A percentile compares a stretch with the other conserved stretches of the same genome.
Evolutionary conservation across 2,888 invertebrate species (phyloP).

Genomic region (Agrilus biguttatus): DNA sequence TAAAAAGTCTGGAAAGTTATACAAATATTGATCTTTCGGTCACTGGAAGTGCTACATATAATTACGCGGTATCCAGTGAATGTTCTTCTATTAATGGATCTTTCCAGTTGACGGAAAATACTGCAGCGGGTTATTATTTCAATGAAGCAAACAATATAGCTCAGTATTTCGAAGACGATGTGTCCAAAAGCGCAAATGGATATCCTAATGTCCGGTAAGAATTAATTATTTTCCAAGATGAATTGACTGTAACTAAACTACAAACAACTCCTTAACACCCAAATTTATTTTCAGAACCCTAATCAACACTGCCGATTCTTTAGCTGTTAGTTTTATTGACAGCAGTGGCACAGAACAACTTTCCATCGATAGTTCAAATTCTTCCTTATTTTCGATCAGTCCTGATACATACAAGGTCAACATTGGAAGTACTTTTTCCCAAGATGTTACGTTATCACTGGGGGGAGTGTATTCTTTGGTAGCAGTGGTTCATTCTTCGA

Average conservation of each 20-base stretch:
- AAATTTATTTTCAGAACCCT: constrained; percentile 9
- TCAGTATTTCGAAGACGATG: constrained; percentile 29
- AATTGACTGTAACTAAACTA: too few relatives aligned
- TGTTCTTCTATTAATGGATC: neutral
- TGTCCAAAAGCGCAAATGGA: constrained; percentile 40
- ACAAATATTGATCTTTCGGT: constrained; percentile 4
- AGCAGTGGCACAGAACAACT: too few relatives aligned
- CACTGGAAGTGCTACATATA: neutral
- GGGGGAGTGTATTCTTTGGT: constrained; percentile 55
- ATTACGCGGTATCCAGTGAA: neutral
- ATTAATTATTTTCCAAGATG: too few relatives aligned
- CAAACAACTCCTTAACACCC: constrained; percentile 19
- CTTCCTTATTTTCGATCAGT: constrained; percentile 2
- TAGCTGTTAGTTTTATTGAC: neutral
- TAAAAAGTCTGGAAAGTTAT: constrained; percentile 1
- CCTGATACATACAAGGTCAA: constrained; percentile 7
- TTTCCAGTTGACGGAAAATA: constrained; percentile 5
- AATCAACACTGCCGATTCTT: constrained; percentile 1
- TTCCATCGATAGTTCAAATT: neutral
- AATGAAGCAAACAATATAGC: constrained; percentile 8
- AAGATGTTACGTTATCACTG: constrained; percentile 28
- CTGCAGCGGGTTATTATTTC: constrained; percentile 9
- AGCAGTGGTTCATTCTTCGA: constrained; percentile 27
- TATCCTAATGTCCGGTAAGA: constrained; percentile 40
- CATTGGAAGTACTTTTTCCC: constrained; percentile 4